Base-by-base conservation (phyloP, 2,113 vertebrate genomes). In the Phalacrocorax brasilianus region DNA sequence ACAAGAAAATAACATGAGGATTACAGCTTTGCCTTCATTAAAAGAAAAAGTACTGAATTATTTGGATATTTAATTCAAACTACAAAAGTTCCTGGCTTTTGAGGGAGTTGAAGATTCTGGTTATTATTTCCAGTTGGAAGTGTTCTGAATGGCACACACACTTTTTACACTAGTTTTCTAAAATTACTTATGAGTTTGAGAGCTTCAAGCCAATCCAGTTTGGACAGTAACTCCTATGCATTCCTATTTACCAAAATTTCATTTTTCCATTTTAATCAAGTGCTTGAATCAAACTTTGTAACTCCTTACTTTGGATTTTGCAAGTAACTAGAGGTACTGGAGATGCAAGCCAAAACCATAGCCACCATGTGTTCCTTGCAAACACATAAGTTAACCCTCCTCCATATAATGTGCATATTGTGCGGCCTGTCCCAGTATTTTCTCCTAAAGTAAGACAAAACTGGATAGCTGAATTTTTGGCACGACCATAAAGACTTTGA, bases 331-430 rank as follows among this genome's bases (percentile, higher is more conserved):
- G 22, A 81, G 14, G 14, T 42, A 55, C 8, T 63, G 33, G 27
- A 92, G 33, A 59, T 18, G 24, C 22, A 50, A 93, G 30, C 12
- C 72, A 63, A 8, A 82, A 49, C n/a, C 30, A 67, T 5, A 13
- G 3, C 38, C 8, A 35, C 63, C 52, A n/a, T 8, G 42, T 55
- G n/a, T 8, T 67, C 42, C 44, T 45, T 59, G 10, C 20, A 62
- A 58, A 62, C 9, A 66, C 8, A 71, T 40, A 49, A 76, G 74
- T 38, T 50, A 89, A 53, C 9, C 12, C 21, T 83, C 42, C 44
- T 81, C 33, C 38, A 44, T 12, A 28, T 17, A 75, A 40, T 0
- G 0, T 32, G 10, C 20, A 44, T 47, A 42, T 21, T 32, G n/a
- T n/a, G n/a, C n/a, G 49, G 23, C 38, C 62, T n/a, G 7, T 53